These are phyloP conservation scores for Ceyx cyanopectus DNA, from an alignment of 2,113 vertebrate species.

Conservation along the genomic window DNA sequence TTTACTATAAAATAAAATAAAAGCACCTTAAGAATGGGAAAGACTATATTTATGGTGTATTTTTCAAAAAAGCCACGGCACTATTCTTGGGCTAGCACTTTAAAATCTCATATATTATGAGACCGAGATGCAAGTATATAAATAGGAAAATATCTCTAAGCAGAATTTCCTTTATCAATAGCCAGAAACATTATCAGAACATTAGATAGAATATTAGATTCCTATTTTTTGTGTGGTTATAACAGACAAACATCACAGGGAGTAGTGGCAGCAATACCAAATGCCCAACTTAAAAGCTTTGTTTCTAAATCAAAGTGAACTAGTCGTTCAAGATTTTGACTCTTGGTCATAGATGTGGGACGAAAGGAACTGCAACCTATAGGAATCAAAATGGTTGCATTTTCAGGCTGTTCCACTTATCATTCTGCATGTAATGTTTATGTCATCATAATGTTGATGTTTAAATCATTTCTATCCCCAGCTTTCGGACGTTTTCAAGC, in stretches of 20 bases:
- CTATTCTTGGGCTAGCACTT: neutral
- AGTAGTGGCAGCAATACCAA: neutral
- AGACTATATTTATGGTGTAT: neutral
- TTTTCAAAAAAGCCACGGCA: neutral
- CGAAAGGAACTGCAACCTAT: neutral
- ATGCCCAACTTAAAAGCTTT: neutral
- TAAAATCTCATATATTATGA: neutral
- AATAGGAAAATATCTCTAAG: too few species aligned
- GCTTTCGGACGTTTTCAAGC: neutral
- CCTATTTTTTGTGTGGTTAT: neutral
- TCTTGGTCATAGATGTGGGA: neutral
- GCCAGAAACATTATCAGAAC: neutral
- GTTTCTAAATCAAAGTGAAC: neutral
- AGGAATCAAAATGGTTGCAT: neutral
- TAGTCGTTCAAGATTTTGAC: neutral
- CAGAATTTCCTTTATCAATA: neutral
- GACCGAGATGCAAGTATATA: neutral
- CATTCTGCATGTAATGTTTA: fast-evolving
- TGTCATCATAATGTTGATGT: fast-evolving
- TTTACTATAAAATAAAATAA: neutral
- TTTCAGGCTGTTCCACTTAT: neutral
- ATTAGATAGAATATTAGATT: too few species aligned
- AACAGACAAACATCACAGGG: fast-evolving
- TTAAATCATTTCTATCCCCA: fast-evolving
- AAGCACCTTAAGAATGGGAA: neutral